Evolutionary conservation across 2,888 invertebrate genomes (phyloP).

Genomic region (Pyrrhia umbra): DNA sequence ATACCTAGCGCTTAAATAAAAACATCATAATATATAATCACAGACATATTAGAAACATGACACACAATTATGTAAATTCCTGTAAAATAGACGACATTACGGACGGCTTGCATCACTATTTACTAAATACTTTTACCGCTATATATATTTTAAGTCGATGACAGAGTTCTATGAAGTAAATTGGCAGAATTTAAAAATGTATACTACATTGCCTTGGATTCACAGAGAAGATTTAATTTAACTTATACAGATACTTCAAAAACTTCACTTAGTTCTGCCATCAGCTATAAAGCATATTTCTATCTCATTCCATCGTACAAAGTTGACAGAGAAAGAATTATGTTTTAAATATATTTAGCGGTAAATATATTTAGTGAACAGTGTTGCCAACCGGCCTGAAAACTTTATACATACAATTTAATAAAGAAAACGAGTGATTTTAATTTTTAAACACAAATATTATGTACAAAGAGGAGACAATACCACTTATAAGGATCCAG

Average conservation of each 20-base stretch:
- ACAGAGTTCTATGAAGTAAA: no score
- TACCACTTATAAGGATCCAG: conserved; percentile 87
- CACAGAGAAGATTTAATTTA: neutral
- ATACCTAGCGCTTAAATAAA: neutral
- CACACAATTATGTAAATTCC: conserved; percentile 73
- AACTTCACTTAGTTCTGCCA: no score
- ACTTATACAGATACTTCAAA: no score
- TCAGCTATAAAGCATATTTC: no score
- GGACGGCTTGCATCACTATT: neutral
- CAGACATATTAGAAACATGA: conserved; percentile 37
- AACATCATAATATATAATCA: conserved; percentile 26
- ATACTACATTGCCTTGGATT: no score
- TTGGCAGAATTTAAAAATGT: no score
- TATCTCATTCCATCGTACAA: no score
- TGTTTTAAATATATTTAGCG: neutral
- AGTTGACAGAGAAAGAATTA: neutral
- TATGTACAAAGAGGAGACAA: conserved; percentile 86
- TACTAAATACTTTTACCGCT: neutral
- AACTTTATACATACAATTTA: conserved; percentile 54
- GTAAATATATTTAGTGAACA: neutral
- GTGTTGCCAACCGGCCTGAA: neutral
- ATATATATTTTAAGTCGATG: neutral
- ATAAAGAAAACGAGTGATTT: conserved; percentile 56
- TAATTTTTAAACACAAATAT: conserved; percentile 66
- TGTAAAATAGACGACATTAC: conserved; percentile 65